Percentiles rank a stretch among this genome's conserved stretches.
These are phyloP conservation scores for Selene dorsalis DNA, from an alignment of 2,797 vertebrate genomes.

Conservation along the genomic window DNA sequence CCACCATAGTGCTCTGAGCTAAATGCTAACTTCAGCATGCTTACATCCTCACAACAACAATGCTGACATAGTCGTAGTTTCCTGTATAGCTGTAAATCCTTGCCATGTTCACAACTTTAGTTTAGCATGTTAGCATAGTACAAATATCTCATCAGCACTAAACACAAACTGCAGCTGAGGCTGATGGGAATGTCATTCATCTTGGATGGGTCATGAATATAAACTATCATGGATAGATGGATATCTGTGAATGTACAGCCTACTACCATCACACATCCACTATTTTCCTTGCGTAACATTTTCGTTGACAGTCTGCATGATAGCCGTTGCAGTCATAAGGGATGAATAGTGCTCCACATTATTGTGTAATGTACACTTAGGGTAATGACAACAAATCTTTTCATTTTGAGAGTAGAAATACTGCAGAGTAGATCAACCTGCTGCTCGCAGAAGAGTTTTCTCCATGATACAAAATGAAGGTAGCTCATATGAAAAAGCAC, in stretches of 20 bases:
- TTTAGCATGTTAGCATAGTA: neutral
- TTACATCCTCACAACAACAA: neutral
- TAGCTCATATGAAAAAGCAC: constrained; percentile 51
- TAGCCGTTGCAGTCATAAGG: neutral
- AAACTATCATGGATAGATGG: neutral
- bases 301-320: neutral
- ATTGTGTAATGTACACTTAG: constrained; percentile 12
- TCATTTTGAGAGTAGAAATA: constrained; percentile 51
- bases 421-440: constrained; percentile 33
- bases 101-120: neutral
- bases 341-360: constrained; percentile 9
- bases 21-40: neutral
- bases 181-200: neutral
- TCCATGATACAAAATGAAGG: constrained; percentile 46
- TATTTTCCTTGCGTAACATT: neutral
- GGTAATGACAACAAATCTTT: constrained; percentile 42
- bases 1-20: too few species aligned
- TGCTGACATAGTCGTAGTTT: neutral
- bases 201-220: neutral
- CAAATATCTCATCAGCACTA: neutral
- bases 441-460: constrained; percentile 42
- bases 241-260: neutral
- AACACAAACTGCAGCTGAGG: neutral
- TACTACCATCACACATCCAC: too few species aligned
- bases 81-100: too few species aligned